These are phyloP conservation scores for Trichacis sp. DNA, from an alignment of 2,888 invertebrate genomes.

Conservation along the genomic window DNA sequence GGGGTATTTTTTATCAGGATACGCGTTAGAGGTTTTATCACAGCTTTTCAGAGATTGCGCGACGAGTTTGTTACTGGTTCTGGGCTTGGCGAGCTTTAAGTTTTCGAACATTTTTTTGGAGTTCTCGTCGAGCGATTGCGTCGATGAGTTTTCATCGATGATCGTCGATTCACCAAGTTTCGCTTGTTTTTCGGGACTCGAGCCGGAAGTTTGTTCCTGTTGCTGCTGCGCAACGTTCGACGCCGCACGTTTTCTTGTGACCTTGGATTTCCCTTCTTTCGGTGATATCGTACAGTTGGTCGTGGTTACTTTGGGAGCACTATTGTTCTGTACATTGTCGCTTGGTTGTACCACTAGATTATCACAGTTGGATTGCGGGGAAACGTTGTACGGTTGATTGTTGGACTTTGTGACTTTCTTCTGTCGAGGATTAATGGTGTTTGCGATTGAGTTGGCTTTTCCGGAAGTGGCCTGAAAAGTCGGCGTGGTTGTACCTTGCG, in stretches of 20 bases:
- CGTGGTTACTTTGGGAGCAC: slow-evolving; percentile 49
- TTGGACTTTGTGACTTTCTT: slow-evolving; percentile 53
- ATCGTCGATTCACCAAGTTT: slow-evolving; percentile 51
- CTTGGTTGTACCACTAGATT: slow-evolving; percentile 59
- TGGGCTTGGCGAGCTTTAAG: slow-evolving; percentile 2
- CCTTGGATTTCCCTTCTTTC: slow-evolving; percentile 51
- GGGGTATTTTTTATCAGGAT: slow-evolving; percentile 46
- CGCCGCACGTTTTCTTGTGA: slow-evolving; percentile 62
- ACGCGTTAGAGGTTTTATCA: slow-evolving; percentile 50
- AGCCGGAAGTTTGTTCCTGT: slow-evolving; percentile 47
- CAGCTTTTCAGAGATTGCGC: slow-evolving; percentile 53
- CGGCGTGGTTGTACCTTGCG: slow-evolving; percentile 54
- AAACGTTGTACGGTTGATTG: slow-evolving; percentile 55
- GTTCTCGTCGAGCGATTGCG: slow-evolving; percentile 21
- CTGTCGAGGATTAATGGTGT: slow-evolving; percentile 45
- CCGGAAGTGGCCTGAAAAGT: slow-evolving; percentile 24
- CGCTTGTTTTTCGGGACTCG: slow-evolving; percentile 64
- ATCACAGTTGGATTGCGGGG: slow-evolving; percentile 67
- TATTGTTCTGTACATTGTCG: slow-evolving; percentile 53
- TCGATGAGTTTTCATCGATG: not conserved
- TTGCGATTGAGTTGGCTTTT: slow-evolving; percentile 24
- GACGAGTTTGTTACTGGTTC: slow-evolving; percentile 42
- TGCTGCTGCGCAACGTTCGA: slow-evolving; percentile 43
- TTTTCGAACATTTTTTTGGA: not conserved
- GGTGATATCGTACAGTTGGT: slow-evolving; percentile 46